Percentiles rank a stretch among this genome's conserved stretches.
Evolutionary conservation across 1,140 invertebrate genomes (phyloP).

Genomic region (Platorchestia sp.): DNA sequence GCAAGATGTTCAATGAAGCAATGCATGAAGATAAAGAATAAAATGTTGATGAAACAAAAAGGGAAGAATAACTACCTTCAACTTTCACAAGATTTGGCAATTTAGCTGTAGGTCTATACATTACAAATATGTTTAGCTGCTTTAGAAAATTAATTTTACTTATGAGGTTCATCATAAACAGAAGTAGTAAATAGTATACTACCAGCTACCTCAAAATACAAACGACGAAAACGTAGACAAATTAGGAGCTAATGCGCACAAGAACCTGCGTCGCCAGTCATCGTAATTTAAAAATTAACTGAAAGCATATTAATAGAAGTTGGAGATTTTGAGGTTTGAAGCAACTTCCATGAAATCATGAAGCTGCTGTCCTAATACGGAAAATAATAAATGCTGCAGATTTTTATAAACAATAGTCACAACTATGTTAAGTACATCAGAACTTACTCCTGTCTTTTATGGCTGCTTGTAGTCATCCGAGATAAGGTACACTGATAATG

Average conservation of each 20-base stretch:
- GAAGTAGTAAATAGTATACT: not conserved
- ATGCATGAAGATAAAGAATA: constrained; percentile 2
- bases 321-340: not conserved
- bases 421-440: not conserved
- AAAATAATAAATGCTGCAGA: not conserved
- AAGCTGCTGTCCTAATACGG: not conserved
- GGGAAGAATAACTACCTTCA: too few relatives aligned
- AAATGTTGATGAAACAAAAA: too few relatives aligned
- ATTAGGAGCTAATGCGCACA: not conserved
- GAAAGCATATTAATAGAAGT: not conserved
- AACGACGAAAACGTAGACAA: not conserved
- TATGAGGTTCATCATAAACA: not conserved
- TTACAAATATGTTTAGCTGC: not conserved
- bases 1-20: constrained; percentile 15
- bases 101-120: not conserved
- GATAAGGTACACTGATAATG: not conserved
- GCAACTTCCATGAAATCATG: not conserved
- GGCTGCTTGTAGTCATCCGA: not conserved
- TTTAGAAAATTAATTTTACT: not conserved
- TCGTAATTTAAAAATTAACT: not conserved
- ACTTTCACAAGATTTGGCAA: not conserved
- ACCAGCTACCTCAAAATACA: not conserved
- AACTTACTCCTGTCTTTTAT: constrained; percentile 28
- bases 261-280: not conserved
- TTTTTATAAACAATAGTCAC: not conserved